A percentile compares a stretch with the other conserved stretches of the same genome.
Conservation (phyloP, 2,797 vertebrate genomes). For the Takifugu rubripes region DNA sequence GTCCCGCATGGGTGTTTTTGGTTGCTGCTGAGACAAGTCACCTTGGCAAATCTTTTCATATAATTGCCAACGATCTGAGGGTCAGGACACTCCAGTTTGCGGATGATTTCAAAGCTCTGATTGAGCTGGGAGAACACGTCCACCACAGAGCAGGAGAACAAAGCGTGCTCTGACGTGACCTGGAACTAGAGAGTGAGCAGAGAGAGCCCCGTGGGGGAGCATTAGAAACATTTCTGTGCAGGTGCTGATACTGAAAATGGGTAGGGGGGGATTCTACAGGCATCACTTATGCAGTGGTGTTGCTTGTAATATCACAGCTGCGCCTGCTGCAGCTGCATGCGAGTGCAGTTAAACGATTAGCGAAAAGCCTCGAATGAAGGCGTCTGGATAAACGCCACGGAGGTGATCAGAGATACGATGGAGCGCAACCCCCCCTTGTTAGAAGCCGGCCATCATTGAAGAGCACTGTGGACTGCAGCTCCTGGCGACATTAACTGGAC, state of each 20-base stretch:
- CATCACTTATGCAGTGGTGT: neutral
- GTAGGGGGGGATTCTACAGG: neutral
- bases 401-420: conserved; percentile 39
- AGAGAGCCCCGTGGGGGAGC: conserved; percentile 9
- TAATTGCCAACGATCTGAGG: conserved; percentile 96
- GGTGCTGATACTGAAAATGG: conserved; percentile 15
- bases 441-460: conserved; percentile 46
- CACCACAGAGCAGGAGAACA: conserved; percentile 97
- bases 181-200: conserved; percentile 81
- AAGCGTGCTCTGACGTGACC: conserved; percentile 91
- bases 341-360: conserved; percentile 17
- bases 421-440: conserved; percentile 38
- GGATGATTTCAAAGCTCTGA: conserved; percentile 98
- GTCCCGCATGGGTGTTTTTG: neutral
- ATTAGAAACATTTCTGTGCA: conserved; percentile 12
- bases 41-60: conserved; percentile 98
- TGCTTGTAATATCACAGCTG: conserved; percentile 4
- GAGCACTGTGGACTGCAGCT: conserved; percentile 32
- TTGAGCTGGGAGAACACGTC: conserved; percentile 98
- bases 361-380: conserved; percentile 9
- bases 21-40: conserved; percentile 44
- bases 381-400: conserved; percentile 7
- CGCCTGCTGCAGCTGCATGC: conserved; percentile 2
- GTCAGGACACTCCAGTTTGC: conserved; percentile 94
- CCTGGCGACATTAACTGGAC: conserved; percentile 61